Base-by-base conservation (phyloP, 2,113 vertebrate genomes). In the Sardina pilchardus region DNA sequence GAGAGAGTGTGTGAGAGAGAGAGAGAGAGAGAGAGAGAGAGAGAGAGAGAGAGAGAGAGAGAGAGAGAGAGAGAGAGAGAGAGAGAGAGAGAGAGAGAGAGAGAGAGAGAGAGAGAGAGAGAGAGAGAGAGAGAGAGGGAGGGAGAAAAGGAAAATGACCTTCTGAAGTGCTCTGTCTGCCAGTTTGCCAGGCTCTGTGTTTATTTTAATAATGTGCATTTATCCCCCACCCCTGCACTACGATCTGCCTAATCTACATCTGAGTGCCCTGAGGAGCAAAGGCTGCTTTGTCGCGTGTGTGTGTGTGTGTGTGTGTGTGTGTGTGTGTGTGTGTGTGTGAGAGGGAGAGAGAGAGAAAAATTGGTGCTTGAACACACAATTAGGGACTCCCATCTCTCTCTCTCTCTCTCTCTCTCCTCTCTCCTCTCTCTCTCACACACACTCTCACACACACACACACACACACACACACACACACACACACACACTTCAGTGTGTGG, bases 191-290 rank as follows among this genome's bases (percentile, higher is more conserved):
- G 75, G 34, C 7, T 83, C 75, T 83, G 85, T 89, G 90, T 92
- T 90, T 89, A 90, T 92, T 91, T 91, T 82, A 89, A 92, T 89
- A 89, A 87, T 87, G 83, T 82, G 89, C 17, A 90, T 92, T 91
- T 90, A 71, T 24, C 30, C 39, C 82, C 45, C 67, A 14, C 63
- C 75, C 81, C 39, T 42, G 39, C 81, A 81, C 88, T 90, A 50
- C 83, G 45, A 87, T 84, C 83, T 85, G 24, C 84, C 88, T 91
- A 83, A 82, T 93, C 90, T 92, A 85, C 88, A 92, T 91, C 86
- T 90, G 84, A 10, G 43, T 45, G 80, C 91, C 88, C 85, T 59
- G n/a, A 89, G 88, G 91, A 75, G 14, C n/a, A 12, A 71, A 9
- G 8, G 26, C 10, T 71, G 63, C n/a, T 63, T 63, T n/a, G 21